Conservation (phyloP, 2,797 vertebrate species). For the Coregonus sp. region DNA sequence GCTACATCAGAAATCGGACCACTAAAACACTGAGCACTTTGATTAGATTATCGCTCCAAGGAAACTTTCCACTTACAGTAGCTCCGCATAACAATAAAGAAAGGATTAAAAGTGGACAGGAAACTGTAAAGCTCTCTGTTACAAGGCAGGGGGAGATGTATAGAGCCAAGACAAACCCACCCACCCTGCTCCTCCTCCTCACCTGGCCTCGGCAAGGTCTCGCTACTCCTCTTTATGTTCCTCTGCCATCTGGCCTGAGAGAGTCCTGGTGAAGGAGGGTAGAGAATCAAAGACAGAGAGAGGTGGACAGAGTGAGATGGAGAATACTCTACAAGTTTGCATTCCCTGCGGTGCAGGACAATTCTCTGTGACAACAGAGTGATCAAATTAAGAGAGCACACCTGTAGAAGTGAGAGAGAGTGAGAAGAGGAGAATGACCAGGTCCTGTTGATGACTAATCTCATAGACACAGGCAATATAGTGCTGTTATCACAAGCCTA, state of each 20-base stretch:
- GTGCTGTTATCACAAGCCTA: neutral
- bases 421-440: neutral
- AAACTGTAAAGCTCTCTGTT: neutral
- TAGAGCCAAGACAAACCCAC: neutral
- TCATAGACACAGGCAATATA: neutral
- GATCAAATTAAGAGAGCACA: neutral
- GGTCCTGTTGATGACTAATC: neutral
- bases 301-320: neutral
- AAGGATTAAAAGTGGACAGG: neutral
- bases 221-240: neutral
- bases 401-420: neutral
- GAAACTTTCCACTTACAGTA: neutral
- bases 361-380: neutral
- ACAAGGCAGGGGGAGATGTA: neutral
- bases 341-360: no score
- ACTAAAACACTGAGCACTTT: neutral
- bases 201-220: neutral
- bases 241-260: neutral
- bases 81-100: neutral
- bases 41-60: neutral
- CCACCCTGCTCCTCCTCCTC: neutral
- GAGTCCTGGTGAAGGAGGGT: neutral
- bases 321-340: no score
- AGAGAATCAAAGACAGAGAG: neutral
- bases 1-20: neutral